These are phyloP conservation scores for Rhodophaea formosa DNA, from an alignment of 2,888 invertebrate species.

Conservation along the genomic window DNA sequence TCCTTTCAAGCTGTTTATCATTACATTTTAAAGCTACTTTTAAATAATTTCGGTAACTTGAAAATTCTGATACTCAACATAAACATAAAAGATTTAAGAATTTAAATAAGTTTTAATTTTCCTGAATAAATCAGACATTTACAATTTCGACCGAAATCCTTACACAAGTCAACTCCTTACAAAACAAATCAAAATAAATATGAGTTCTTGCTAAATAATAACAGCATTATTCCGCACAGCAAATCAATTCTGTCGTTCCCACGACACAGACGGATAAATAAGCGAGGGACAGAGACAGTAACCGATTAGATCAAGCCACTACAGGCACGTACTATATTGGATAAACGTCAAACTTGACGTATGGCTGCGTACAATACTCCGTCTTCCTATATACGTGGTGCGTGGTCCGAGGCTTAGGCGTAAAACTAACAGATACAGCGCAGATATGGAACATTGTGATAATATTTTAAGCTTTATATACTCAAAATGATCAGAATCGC, in stretches of 20 bases:
- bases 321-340: constrained; percentile 73
- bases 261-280: constrained; percentile 48
- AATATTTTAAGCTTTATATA: too few species aligned
- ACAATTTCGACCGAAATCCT: neutral
- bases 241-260: constrained; percentile 43
- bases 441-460: too few species aligned
- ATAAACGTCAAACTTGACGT: constrained; percentile 74
- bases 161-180: neutral
- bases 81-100: too few species aligned
- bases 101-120: too few species aligned
- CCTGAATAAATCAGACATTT: too few species aligned
- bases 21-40: too few species aligned
- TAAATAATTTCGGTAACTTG: too few species aligned
- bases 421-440: too few species aligned
- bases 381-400: constrained; percentile 38
- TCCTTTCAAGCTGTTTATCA: too few species aligned
- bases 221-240: constrained; percentile 13
- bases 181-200: constrained; percentile 6
- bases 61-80: too few species aligned
- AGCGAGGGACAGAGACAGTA: constrained; percentile 41
- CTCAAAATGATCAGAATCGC: too few species aligned
- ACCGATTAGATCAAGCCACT: constrained; percentile 60
- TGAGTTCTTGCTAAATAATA: constrained; percentile 15
- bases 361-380: constrained; percentile 51
- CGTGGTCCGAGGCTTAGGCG: constrained; percentile 30